Evolutionary conservation across 2,797 vertebrate genomes (phyloP).

Genomic region (Mionectes olivaceus): DNA sequence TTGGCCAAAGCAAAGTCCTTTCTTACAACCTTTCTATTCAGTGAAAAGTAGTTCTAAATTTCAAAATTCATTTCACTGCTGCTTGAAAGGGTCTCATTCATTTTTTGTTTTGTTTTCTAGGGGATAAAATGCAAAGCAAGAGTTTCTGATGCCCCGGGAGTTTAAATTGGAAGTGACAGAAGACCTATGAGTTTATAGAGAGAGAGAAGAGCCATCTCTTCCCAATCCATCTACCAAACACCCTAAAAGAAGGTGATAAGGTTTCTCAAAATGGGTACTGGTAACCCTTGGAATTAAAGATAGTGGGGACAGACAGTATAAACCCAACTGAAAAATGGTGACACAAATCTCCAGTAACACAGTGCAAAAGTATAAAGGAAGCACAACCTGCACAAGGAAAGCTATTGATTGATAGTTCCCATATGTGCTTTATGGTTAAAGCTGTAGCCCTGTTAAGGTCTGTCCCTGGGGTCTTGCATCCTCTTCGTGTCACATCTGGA

Average conservation of each 20-base stretch:
- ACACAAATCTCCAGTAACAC: neutral
- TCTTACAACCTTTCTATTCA: neutral
- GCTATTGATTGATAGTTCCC: neutral
- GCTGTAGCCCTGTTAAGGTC: neutral
- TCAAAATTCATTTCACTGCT: neutral
- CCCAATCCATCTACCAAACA: constrained; percentile 4
- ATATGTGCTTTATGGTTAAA: neutral
- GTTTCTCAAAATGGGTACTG: neutral
- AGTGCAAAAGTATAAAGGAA: neutral
- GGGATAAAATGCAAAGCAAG: constrained; percentile 5
- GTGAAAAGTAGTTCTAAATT: neutral
- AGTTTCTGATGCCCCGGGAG: neutral
- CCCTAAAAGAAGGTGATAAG: neutral
- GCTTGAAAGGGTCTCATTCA: neutral
- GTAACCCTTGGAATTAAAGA: neutral
- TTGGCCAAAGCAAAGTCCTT: neutral
- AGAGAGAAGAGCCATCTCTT: neutral
- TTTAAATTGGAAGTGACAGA: constrained; percentile 36
- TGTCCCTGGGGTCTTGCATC: neutral
- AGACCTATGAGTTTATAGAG: constrained; percentile 9
- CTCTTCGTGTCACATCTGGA: neutral
- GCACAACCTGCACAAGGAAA: neutral
- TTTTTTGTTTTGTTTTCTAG: constrained; percentile 12
- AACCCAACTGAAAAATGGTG: neutral
- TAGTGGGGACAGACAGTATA: neutral